Conservation (phyloP, 2,888 invertebrate genomes). For the Mythimna pallens region DNA sequence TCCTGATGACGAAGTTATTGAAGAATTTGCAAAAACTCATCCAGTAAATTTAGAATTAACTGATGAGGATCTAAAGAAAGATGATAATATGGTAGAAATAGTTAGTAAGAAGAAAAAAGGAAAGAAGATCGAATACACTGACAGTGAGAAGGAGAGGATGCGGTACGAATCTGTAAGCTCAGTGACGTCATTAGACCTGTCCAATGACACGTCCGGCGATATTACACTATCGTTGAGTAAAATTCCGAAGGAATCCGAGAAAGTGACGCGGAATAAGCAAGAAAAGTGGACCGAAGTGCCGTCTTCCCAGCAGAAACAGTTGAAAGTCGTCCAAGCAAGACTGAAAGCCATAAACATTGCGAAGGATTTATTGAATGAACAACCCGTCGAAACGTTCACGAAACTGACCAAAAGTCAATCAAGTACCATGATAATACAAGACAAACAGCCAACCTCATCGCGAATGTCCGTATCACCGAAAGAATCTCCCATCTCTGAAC, state of each 20-base stretch:
- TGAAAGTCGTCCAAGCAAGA: conserved; percentile 87
- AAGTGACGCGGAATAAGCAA: conserved; percentile 72
- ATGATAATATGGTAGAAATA: conserved; percentile 80
- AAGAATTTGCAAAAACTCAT: conserved; percentile 79
- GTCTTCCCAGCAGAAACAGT: conserved; percentile 84
- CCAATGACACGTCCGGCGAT: conserved; percentile 81
- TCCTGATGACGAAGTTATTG: conserved; percentile 90
- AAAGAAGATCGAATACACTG: conserved; percentile 87
- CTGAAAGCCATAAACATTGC: conserved; percentile 84
- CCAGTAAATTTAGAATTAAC: conserved; percentile 87
- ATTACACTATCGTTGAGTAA: conserved; percentile 83
- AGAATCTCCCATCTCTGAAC: conserved; percentile 74
- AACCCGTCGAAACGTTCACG: conserved; percentile 80
- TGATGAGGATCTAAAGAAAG: conserved; percentile 88
- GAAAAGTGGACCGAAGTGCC: conserved; percentile 88
- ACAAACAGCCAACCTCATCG: conserved; percentile 70
- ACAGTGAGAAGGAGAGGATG: conserved; percentile 84
- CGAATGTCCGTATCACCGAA: conserved; percentile 83
- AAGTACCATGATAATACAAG: conserved; percentile 72
- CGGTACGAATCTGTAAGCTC: conserved; percentile 85
- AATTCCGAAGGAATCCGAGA: conserved; percentile 77
- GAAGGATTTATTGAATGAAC: conserved; percentile 83
- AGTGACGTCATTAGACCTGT: conserved; percentile 83
- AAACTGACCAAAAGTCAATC: conserved; percentile 81
- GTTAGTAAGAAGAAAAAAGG: conserved; percentile 81